Conservation (phyloP, 2,888 invertebrate genomes). For the Athripsodes cinereus region DNA sequence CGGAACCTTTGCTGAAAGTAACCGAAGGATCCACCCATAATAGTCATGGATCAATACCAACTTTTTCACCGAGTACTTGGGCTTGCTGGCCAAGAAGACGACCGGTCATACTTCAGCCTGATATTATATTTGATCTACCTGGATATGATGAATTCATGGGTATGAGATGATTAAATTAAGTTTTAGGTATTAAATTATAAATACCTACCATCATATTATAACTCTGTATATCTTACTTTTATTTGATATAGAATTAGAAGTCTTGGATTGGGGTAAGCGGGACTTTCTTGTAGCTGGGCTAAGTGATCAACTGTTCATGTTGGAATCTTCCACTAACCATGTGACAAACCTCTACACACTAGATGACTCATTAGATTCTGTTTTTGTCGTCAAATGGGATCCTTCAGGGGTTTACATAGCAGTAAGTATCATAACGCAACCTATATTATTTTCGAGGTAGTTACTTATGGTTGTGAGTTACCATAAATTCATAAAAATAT, state of each 20-base stretch:
- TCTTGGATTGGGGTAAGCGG: constrained; percentile 27
- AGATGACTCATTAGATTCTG: constrained; percentile 8
- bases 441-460: too few species aligned
- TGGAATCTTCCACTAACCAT: constrained; percentile 21
- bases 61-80: constrained; percentile 21
- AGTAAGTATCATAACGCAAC: constrained; percentile 16
- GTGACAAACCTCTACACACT: constrained; percentile 17
- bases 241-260: constrained; percentile 19
- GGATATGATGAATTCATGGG: constrained; percentile 26
- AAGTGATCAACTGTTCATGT: constrained; percentile 22
- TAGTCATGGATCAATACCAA: constrained; percentile 4
- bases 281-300: constrained; percentile 29
- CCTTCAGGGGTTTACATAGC: constrained; percentile 18
- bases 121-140: constrained; percentile 30
- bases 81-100: constrained; percentile 28
- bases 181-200: too few species aligned
- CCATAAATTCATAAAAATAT: too few species aligned
- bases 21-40: neutral
- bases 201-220: neutral
- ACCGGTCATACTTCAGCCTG: constrained; percentile 29
- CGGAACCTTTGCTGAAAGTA: constrained; percentile 1
- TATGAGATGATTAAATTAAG: constrained; percentile 16
- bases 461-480: too few species aligned
- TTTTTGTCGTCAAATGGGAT: constrained; percentile 21
- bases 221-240: constrained; percentile 1